Conservation (phyloP, 2,888 invertebrate genomes). For the Molorchus minor region DNA sequence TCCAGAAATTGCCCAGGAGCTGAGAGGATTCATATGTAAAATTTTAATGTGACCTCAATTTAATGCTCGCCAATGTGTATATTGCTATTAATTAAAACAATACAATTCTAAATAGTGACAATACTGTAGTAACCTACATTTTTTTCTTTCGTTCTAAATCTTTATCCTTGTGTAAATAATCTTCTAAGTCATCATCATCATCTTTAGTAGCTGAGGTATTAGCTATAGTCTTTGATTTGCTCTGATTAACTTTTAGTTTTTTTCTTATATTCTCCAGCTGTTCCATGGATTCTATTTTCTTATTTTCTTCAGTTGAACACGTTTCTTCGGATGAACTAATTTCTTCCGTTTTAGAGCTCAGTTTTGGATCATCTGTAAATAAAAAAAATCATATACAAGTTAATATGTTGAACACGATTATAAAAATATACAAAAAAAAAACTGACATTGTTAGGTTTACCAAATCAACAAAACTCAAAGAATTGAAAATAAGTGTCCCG, state of each 20-base stretch:
- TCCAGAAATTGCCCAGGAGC: too few species aligned
- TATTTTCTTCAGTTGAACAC: constrained; percentile 46
- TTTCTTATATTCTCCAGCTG: constrained; percentile 63
- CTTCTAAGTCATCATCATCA: constrained; percentile 63
- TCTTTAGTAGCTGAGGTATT: constrained; percentile 46
- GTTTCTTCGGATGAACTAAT: constrained; percentile 49
- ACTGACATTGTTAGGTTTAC: too few species aligned
- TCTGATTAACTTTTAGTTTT: constrained; percentile 60
- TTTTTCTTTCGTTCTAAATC: constrained; percentile 65
- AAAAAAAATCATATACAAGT: neutral
- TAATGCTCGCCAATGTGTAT: too few species aligned
- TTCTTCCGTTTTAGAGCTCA: constrained; percentile 76
- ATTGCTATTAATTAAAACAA: neutral
- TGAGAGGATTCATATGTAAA: too few species aligned
- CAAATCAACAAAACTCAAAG: too few species aligned
- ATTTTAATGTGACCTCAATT: too few species aligned
- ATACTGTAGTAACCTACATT: constrained; percentile 45
- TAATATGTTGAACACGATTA: too few species aligned
- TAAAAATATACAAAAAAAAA: too few species aligned
- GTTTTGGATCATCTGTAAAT: constrained; percentile 81
- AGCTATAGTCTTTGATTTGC: constrained; percentile 6
- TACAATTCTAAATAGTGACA: neutral
- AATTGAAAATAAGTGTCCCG: too few species aligned
- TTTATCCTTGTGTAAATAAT: constrained; percentile 70
- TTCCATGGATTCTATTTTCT: constrained; percentile 56